Conservation (phyloP, 2,113 vertebrate genomes). For the Limnothrissa miodon region DNA sequence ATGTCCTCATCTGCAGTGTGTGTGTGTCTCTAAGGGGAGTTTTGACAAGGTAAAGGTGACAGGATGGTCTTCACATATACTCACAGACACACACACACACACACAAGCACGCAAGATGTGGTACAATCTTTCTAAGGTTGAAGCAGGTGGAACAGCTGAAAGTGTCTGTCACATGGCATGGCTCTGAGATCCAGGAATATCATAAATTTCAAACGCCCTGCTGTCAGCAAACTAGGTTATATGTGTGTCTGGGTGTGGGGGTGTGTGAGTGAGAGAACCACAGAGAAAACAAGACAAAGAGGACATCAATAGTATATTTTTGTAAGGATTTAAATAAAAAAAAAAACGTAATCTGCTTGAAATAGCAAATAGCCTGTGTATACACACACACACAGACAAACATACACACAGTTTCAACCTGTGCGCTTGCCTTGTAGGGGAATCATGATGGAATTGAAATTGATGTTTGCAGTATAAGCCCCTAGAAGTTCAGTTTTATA, state of each 20-base stretch:
- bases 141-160: neutral
- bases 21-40: neutral
- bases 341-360: no score
- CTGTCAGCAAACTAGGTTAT: neutral
- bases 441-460: no score
- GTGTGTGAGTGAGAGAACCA: neutral
- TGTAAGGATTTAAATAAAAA: neutral
- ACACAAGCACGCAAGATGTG: neutral
- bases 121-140: neutral
- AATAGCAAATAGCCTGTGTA: no score
- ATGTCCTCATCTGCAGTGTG: no score
- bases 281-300: neutral
- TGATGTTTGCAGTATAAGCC: no score
- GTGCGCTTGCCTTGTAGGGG: no score
- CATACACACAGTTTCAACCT: no score
- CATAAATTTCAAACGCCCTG: neutral
- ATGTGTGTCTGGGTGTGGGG: no score
- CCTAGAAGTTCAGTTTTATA: no score
- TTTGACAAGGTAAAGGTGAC: neutral
- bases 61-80: no score
- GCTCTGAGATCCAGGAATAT: neutral
- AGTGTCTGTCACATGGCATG: neutral
- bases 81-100: neutral
- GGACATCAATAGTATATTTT: neutral
- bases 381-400: no score